Evolutionary conservation across 2,888 invertebrate genomes (phyloP), one percentile per base, ranked within the genome.

Genomic region (Lymantria dispar): DNA sequence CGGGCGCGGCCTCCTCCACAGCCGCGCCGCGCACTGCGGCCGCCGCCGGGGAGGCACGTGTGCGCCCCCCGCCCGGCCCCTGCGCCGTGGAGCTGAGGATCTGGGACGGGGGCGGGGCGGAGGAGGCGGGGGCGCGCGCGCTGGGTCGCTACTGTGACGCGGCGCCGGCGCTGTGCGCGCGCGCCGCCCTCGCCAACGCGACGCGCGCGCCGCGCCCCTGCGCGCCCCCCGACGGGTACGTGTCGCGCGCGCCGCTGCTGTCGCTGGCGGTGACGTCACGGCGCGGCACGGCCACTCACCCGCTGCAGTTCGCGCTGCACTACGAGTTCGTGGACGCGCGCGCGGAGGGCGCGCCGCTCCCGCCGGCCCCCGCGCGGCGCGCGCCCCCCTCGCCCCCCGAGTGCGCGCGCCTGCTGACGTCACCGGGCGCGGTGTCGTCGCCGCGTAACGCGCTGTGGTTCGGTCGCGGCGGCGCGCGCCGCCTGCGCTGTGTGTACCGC

Each of bases 321-420:
- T 97, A 96, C 79, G 97, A 97, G 82, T 97, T 97, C 76, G 94
- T 97, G 15, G 96, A 97, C 75, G 96, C 96, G 1, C 91, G 95
- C 39, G 92, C 96, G 56, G 95, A 95, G 31, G 96, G 96, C 11
- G 94, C 93, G 53, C 85, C 92, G 8, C 93, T 95, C 92, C 84
- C 92, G 0, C 74, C 65, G 3, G 72, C 72, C 30, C 14, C 1
- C 14, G 70, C 56, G 3, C 87, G 87, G 0, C 83, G 85, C 8
- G 75, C 74, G 11, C 85, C 83, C 36, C 79, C 78, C 7, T 70
- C 65, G 48, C 89, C 89, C 9, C 54, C 67, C 0, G 84, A 73
- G 51, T 90, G 90, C 58, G 83, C 86, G 43, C 83, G 88, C 13
- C 70, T 76, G 45, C 61, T 87, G 41, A 74, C 76, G 39, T 78